Conservation (phyloP, 1,140 invertebrate species). For the Oryctes rhinoceros region DNA sequence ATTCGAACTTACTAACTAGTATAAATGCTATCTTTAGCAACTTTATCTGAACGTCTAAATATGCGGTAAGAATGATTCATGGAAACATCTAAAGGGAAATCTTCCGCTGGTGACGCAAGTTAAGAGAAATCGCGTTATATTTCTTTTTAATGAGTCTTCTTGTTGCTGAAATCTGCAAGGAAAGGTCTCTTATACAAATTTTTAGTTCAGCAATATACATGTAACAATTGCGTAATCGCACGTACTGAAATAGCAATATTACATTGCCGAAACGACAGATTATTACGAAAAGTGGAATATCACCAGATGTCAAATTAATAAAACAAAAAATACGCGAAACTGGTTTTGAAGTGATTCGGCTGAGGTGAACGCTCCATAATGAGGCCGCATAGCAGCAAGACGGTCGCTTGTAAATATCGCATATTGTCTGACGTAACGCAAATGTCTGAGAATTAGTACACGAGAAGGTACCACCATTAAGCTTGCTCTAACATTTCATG, state of each 20-base stretch:
- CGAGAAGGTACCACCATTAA: constrained; percentile 23
- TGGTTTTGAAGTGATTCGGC: constrained; percentile 13
- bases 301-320: constrained; percentile 13
- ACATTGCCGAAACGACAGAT: neutral
- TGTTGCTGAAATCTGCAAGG: no score
- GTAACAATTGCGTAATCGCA: no score
- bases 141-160: no score
- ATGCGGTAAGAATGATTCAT: no score
- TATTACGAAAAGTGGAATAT: constrained; percentile 18
- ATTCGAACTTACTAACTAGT: no score
- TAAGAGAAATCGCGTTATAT: no score
- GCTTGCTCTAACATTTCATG: neutral
- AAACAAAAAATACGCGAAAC: neutral
- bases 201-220: no score
- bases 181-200: no score
- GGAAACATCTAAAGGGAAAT: no score
- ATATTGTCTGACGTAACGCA: constrained; percentile 27
- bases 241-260: neutral
- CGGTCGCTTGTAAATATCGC: constrained; percentile 23
- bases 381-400: constrained; percentile 27
- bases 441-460: constrained; percentile 36
- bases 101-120: no score
- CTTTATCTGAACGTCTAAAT: no score
- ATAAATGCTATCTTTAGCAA: no score
- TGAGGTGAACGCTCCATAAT: constrained; percentile 25